A percentile compares a stretch with the other conserved stretches of the same genome.
Conservation (phyloP, 2,797 vertebrate genomes). For the Thamnophis elegans region DNA sequence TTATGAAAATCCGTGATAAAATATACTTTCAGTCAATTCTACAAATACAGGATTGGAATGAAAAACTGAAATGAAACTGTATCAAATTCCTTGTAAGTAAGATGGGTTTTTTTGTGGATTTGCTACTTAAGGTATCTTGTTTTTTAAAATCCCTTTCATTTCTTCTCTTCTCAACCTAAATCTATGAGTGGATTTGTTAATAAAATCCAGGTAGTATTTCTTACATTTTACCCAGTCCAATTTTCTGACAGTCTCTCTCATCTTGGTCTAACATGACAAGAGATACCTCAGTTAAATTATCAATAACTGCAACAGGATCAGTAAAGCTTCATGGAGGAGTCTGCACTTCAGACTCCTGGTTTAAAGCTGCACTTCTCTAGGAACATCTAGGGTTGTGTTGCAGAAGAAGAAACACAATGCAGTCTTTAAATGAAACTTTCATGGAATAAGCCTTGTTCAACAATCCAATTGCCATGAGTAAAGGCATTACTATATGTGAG, state of each 20-base stretch:
- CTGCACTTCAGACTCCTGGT: background rate
- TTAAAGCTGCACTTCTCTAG: background rate
- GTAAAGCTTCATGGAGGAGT: background rate
- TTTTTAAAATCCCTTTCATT: background rate
- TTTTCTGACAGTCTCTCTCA: background rate
- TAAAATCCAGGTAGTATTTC: background rate
- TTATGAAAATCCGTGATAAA: constrained; percentile 11
- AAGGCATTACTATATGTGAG: background rate
- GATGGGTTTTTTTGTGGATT: background rate
- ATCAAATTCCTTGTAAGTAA: background rate
- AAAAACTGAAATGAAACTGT: constrained; percentile 2
- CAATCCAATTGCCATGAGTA: background rate
- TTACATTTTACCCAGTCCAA: background rate
- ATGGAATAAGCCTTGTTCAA: background rate
- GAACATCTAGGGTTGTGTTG: background rate
- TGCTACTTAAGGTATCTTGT: background rate
- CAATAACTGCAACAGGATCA: background rate
- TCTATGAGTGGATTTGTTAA: background rate
- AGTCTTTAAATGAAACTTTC: background rate
- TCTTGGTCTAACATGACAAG: background rate
- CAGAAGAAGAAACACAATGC: background rate
- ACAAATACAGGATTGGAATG: background rate
- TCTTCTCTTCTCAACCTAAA: background rate
- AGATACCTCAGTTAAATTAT: background rate
- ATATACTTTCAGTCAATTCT: background rate